phyloP scores from a whole-genome alignment of 1,140 invertebrate genomes.

The Ericerus pela region DNA sequence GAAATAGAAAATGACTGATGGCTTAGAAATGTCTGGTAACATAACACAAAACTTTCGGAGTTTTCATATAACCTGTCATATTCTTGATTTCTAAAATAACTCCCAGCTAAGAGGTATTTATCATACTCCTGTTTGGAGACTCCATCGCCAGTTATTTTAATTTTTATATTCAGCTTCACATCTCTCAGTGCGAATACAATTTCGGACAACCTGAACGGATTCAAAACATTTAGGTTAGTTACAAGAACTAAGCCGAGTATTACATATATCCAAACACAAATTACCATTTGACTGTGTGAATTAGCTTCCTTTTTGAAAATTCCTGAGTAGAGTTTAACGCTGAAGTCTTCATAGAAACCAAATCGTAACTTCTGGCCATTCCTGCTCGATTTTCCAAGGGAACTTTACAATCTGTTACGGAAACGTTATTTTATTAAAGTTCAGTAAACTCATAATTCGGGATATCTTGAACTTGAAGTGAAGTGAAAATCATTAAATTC shows the following conservation, averaged over 20 bases:
- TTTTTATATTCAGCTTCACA: neutral
- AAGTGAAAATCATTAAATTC: no score
- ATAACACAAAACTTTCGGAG: neutral
- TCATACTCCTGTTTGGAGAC: neutral
- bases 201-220: neutral
- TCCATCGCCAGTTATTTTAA: neutral
- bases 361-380: slow-evolving; percentile 27
- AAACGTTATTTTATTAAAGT: no score
- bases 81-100: slow-evolving; percentile 4
- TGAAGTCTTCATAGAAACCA: neutral
- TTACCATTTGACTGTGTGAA: slow-evolving; percentile 3
- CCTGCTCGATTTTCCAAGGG: no score
- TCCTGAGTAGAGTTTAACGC: neutral
- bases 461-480: no score
- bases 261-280: neutral
- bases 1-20: neutral
- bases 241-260: neutral
- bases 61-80: neutral
- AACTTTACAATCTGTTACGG: no score
- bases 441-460: no score
- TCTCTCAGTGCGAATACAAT: neutral
- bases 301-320: neutral
- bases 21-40: neutral
- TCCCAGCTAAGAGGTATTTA: neutral
- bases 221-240: neutral